Conservation (phyloP, 2,797 vertebrate species). For the Pteronotus mesoamericanus region DNA sequence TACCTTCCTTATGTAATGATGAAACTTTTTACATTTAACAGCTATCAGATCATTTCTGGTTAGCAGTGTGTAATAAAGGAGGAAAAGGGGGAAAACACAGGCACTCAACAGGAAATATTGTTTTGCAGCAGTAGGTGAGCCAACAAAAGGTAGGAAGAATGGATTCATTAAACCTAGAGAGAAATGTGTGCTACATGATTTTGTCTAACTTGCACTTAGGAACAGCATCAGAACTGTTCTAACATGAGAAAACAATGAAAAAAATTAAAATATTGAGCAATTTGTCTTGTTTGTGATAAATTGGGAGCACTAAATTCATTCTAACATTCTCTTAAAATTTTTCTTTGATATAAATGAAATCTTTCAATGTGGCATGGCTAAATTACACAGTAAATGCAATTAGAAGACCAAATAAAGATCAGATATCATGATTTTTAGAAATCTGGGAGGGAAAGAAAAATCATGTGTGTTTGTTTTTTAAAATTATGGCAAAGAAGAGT, state of each 20-base stretch:
- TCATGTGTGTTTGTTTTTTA: neutral
- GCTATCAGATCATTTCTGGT: neutral
- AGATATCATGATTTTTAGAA: conserved; percentile 12
- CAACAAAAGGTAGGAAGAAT: neutral
- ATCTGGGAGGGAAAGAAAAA: neutral
- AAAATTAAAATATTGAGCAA: neutral
- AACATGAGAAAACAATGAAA: neutral
- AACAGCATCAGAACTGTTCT: neutral
- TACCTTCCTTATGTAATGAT: neutral
- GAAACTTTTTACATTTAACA: conserved; percentile 8
- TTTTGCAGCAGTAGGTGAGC: neutral
- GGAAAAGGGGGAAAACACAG: neutral
- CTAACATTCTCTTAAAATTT: neutral
- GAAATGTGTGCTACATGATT: neutral
- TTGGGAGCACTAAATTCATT: neutral
- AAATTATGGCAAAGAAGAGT: neutral
- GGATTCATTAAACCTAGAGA: neutral
- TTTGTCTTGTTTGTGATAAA: neutral
- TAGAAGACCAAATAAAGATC: neutral
- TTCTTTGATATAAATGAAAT: neutral
- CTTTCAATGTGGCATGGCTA: neutral
- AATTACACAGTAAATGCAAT: neutral
- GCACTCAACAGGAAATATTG: neutral
- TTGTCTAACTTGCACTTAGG: neutral
- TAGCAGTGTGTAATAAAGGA: neutral